Evolutionary conservation across 2,797 vertebrate species (phyloP).

Genomic region (Manis crassicaudata): DNA sequence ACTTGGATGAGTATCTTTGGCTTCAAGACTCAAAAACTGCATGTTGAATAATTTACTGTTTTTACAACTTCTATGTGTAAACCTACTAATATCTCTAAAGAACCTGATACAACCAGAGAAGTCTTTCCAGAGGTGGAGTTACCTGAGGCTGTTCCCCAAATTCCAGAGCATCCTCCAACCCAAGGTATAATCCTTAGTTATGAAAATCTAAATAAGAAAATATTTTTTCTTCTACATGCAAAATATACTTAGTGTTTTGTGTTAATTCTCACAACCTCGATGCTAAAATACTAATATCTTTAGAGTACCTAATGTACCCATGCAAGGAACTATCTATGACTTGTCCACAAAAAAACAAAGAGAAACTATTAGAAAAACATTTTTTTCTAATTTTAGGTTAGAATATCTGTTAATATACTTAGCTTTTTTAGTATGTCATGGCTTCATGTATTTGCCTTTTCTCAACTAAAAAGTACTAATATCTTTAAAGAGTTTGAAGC

Average conservation of each 20-base stretch:
- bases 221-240: not conserved
- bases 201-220: slow-evolving; percentile 59
- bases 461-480: slow-evolving; percentile 78
- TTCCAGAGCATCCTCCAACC: slow-evolving; percentile 64
- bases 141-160: slow-evolving; percentile 75
- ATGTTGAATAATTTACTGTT: slow-evolving; percentile 17
- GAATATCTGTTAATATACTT: not conserved
- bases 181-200: slow-evolving; percentile 75
- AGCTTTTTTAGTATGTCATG: slow-evolving; percentile 5
- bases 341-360: slow-evolving; percentile 33
- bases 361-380: slow-evolving; percentile 11
- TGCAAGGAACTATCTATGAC: slow-evolving; percentile 70
- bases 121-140: slow-evolving; percentile 52
- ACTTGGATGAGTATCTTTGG: slow-evolving; percentile 60
- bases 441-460: slow-evolving; percentile 45
- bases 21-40: slow-evolving; percentile 43
- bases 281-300: slow-evolving; percentile 85
- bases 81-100: slow-evolving; percentile 86
- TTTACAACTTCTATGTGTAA: slow-evolving; percentile 68
- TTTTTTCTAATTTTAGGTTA: slow-evolving; percentile 16
- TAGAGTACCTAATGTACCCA: slow-evolving; percentile 83
- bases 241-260: not conserved
- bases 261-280: slow-evolving; percentile 9
- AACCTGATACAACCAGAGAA: slow-evolving; percentile 81
- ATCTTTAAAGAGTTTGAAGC: slow-evolving; percentile 85